Evolutionary conservation across 1,140 invertebrate genomes (phyloP), one percentile per base, ranked within the genome.

Genomic region (Anastatus disparis): DNA sequence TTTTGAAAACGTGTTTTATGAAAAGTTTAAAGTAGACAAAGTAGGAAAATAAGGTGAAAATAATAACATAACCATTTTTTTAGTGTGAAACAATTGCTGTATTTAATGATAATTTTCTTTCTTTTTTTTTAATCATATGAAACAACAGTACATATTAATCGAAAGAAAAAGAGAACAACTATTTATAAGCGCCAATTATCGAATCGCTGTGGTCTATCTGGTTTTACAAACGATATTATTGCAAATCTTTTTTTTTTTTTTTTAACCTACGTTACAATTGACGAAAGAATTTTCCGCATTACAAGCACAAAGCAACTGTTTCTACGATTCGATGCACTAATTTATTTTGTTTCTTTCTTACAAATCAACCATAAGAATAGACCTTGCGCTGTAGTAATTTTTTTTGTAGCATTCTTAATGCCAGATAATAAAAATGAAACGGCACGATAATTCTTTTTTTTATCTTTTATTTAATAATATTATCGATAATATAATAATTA

Each of bases 91-190:
- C 71, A 74, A 75, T 76, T 79, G 56, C 67, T 79, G 72, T 79
- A 80, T 81, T 80, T 81, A 66, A 66, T 35, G 74, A 74, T 72
- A 64, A 66, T 58, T 58, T 74, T 73, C 63, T 66, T 40, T 27
- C 20, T 22, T 20, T 38, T 50, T 24, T 71, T 65, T 42, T 13
- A 64, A 61, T 71, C 53, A 20, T 61, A 42, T 52, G 74, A 77
- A 79, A 78, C 55, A 75, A 75, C 52, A 70, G 75, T 72, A 81
- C 75, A 73, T 73, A 72, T 67, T 73, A n/a, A n/a, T n/a, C n/a
- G n/a, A n/a, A 79, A 78, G 68, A 82, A 77, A 74, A 69, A 74
- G 76, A 77, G 74, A 78, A 75, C 74, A 80, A 80, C 73, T 72
- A n/a, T n/a, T n/a, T n/a, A 75, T 53, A 52, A 74, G 56, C 61